These are phyloP conservation scores for Pavo muticus DNA, from an alignment of 2,113 vertebrate genomes.

Conservation along the genomic window DNA sequence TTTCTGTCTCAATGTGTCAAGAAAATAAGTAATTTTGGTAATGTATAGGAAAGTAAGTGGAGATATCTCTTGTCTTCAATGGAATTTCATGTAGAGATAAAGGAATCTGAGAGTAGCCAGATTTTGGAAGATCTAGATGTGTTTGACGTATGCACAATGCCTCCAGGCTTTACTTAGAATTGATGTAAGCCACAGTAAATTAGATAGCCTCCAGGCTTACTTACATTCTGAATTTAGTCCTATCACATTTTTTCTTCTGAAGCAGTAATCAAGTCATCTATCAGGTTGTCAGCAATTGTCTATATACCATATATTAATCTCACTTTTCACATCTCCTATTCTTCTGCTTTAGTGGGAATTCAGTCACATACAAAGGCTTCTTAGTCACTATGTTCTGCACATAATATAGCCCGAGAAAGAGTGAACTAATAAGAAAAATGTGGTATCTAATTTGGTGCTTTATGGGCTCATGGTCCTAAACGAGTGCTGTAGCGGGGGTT, in stretches of 20 bases:
- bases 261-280: conserved; percentile 24
- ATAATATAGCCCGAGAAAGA: neutral
- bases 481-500: neutral
- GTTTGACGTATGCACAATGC: neutral
- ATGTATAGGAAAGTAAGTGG: neutral
- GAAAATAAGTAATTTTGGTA: neutral
- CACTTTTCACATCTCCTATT: neutral
- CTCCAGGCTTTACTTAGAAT: conserved; percentile 10
- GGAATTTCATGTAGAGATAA: neutral
- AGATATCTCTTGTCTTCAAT: neutral
- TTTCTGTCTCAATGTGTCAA: neutral
- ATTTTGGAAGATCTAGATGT: neutral
- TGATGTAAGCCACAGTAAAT: conserved; percentile 5
- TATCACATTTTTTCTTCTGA: neutral
- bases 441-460: neutral
- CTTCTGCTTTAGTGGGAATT: conserved; percentile 6
- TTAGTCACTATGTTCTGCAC: neutral
- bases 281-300: conserved; percentile 48
- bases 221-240: conserved; percentile 27
- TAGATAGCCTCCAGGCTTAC: neutral
- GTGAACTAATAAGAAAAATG: neutral
- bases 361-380: neutral
- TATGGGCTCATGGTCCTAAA: neutral
- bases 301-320: conserved; percentile 23
- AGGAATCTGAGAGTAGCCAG: neutral